A percentile compares a stretch with the other conserved stretches of the same genome.
These are phyloP conservation scores for Lagocephalus sceleratus DNA, from an alignment of 2,797 vertebrate genomes.

Conservation along the genomic window DNA sequence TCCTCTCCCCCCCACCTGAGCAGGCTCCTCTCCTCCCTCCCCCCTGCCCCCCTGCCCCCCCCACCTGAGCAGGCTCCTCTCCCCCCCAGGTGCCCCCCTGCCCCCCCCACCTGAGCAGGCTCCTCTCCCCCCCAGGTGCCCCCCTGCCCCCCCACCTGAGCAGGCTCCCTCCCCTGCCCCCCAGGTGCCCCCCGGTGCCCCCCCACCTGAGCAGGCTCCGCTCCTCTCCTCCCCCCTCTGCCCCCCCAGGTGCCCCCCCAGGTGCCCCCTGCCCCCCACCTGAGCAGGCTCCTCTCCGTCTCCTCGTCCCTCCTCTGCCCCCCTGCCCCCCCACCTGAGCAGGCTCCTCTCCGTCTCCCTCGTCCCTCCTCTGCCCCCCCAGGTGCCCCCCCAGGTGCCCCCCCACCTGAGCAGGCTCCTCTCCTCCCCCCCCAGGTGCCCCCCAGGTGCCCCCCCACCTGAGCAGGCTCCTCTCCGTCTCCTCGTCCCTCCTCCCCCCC, in stretches of 20 bases:
- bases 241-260: slow-evolving; percentile 77
- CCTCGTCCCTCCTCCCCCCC: slow-evolving; percentile 84
- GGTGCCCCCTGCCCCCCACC: too few relatives aligned
- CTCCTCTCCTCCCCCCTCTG: slow-evolving; percentile 92
- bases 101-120: slow-evolving; percentile 84
- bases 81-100: slow-evolving; percentile 84
- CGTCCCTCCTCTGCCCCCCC: too few relatives aligned
- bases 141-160: slow-evolving; percentile 91
- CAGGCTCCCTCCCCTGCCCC: slow-evolving; percentile 90
- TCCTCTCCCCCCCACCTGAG: slow-evolving; percentile 78
- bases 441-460: slow-evolving; percentile 84
- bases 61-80: slow-evolving; percentile 90
- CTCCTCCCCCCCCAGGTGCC: slow-evolving; percentile 70
- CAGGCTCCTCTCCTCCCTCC: slow-evolving; percentile 91
- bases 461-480: slow-evolving; percentile 91
- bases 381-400: neutral
- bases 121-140: slow-evolving; percentile 92
- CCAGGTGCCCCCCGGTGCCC: slow-evolving; percentile 77
- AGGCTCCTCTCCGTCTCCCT: slow-evolving; percentile 91
- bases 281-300: slow-evolving; percentile 91
- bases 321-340: slow-evolving; percentile 92
- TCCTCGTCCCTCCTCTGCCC: slow-evolving; percentile 92
- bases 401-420: slow-evolving; percentile 90
- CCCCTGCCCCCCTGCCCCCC: slow-evolving; percentile 90
- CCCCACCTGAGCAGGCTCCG: slow-evolving; percentile 90